A percentile compares a stretch with the other conserved stretches of the same genome.
These are phyloP conservation scores for Sciurus vulgaris DNA, from an alignment of 2,797 vertebrate genomes.

Conservation along the genomic window DNA sequence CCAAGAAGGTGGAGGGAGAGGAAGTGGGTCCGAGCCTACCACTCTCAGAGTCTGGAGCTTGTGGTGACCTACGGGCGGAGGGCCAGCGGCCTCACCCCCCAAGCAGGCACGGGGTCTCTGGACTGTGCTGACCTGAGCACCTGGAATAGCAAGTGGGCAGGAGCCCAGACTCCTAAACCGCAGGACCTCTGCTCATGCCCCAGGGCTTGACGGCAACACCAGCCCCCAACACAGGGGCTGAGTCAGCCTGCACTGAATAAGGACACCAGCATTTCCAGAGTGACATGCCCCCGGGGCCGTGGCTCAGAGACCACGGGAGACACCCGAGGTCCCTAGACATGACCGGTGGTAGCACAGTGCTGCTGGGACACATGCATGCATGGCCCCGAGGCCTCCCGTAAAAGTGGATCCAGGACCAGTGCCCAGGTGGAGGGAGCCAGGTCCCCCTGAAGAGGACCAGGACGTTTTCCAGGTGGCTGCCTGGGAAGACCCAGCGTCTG, in stretches of 20 bases:
- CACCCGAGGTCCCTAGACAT: background rate
- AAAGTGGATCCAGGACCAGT: background rate
- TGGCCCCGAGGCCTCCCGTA: background rate
- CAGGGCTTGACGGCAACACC: background rate
- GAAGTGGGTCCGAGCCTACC: background rate
- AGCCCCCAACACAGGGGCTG: background rate
- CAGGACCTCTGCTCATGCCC: background rate
- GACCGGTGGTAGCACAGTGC: no score
- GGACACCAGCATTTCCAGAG: background rate
- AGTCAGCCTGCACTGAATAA: background rate
- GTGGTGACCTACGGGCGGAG: no score
- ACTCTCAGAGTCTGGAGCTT: background rate
- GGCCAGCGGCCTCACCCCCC: background rate
- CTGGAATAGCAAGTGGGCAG: background rate
- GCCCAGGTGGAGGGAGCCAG: background rate
- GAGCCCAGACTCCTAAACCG: background rate
- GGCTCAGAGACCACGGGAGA: background rate
- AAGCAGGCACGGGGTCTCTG: background rate
- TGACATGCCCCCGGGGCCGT: background rate
- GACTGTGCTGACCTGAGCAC: no score
- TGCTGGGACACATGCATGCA: no score
- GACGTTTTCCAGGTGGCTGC: no score
- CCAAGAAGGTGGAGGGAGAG: background rate
- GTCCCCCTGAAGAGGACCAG: no score
- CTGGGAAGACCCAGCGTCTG: background rate